Percentiles rank a stretch among this genome's conserved stretches.
phyloP scores from a whole-genome alignment of 2,888 invertebrate genomes.

The Euproctis similis region DNA sequence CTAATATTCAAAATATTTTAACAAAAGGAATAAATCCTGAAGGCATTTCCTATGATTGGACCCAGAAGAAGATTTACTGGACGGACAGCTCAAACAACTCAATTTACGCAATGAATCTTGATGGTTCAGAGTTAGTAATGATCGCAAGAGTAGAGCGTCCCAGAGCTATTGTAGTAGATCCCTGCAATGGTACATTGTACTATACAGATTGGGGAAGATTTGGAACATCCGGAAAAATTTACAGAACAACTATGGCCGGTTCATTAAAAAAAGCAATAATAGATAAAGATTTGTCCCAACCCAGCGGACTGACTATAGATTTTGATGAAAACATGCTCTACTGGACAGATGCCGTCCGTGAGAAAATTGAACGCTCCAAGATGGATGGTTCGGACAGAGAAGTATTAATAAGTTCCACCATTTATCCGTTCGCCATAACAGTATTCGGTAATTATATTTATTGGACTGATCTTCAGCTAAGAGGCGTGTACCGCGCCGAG shows the following conservation, averaged over 20 bases:
- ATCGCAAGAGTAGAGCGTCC: conserved; percentile 95
- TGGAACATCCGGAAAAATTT: conserved; percentile 94
- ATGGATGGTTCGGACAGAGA: conserved; percentile 91
- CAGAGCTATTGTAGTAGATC: conserved; percentile 95
- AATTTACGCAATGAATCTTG: conserved; percentile 95
- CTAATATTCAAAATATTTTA: conserved; percentile 80
- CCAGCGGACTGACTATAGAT: conserved; percentile 96
- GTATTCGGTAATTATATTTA: conserved; percentile 93
- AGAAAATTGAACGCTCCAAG: conserved; percentile 95
- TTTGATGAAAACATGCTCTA: conserved; percentile 94
- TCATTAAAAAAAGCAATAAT: conserved; percentile 92
- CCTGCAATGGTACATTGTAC: conserved; percentile 95
- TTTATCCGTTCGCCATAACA: conserved; percentile 96
- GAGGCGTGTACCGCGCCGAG: conserved; percentile 96
- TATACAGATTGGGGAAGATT: conserved; percentile 98
- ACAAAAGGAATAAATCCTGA: conserved; percentile 91
- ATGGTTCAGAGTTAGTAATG: conserved; percentile 91
- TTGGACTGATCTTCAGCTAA: conserved; percentile 95
- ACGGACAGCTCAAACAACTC: conserved; percentile 96
- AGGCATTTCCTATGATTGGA: conserved; percentile 98
- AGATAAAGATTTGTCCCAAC: conserved; percentile 93
- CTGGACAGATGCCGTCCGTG: conserved; percentile 97
- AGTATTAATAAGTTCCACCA: conserved; percentile 89
- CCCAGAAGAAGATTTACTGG: conserved; percentile 98
- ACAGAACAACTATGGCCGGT: conserved; percentile 97